These are phyloP conservation scores for Oeneis ivallda DNA, from an alignment of 2,888 invertebrate species.

Conservation along the genomic window DNA sequence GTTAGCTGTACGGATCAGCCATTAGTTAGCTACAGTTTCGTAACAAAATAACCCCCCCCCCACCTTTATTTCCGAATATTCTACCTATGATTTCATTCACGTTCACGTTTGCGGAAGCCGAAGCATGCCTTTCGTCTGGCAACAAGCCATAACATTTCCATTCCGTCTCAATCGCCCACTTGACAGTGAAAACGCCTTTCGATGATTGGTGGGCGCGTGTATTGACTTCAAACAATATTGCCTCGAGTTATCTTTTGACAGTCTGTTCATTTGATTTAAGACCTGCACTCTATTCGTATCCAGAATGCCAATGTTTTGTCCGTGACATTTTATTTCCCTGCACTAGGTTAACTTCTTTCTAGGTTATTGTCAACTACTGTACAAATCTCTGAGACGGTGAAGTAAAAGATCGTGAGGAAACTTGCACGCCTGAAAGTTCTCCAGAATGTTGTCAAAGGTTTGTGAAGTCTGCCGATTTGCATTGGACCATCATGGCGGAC, in stretches of 20 bases:
- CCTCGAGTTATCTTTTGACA: conserved; percentile 11
- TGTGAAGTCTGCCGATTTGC: too few species aligned
- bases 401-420: too few species aligned
- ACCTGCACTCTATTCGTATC: background rate
- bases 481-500: too few species aligned
- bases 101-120: conserved; percentile 21
- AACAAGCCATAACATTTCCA: conserved; percentile 32
- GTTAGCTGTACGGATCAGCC: too few species aligned
- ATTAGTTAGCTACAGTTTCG: too few species aligned
- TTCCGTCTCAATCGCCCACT: conserved; percentile 32
- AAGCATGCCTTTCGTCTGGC: conserved; percentile 31
- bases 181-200: conserved; percentile 33
- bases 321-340: background rate
- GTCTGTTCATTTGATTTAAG: background rate
- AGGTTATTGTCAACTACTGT: too few species aligned
- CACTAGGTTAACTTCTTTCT: too few species aligned
- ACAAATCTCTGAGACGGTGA: too few species aligned
- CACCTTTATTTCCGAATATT: too few species aligned
- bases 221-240: conserved; percentile 36
- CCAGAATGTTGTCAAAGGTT: too few species aligned
- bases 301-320: background rate
- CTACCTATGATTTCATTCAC: conserved; percentile 18
- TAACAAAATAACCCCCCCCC: too few species aligned
- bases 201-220: conserved; percentile 28
- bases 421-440: too few species aligned